Conservation (phyloP, 1,140 invertebrate genomes). For the Amphibalanus amphitrite region DNA sequence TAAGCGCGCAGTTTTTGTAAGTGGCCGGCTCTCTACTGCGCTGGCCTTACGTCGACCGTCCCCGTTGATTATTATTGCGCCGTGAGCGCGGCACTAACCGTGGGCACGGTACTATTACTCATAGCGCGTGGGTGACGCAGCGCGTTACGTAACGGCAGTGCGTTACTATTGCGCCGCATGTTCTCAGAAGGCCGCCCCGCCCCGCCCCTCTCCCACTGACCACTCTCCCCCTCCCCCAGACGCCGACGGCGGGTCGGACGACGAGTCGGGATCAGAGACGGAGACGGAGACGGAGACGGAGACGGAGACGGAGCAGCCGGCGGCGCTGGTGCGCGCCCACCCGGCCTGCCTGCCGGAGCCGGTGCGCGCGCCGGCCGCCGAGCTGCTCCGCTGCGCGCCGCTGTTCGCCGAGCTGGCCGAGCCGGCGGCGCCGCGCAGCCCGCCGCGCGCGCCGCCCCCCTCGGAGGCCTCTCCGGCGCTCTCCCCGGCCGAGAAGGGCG, state of each 20-base stretch:
- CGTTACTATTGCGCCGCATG: no score
- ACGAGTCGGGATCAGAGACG: conserved; percentile 8
- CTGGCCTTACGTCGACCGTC: no score
- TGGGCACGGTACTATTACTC: no score
- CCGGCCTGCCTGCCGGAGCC: conserved; percentile 14
- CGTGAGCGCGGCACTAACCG: no score
- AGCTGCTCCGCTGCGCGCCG: conserved; percentile 10
- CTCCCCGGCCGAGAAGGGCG: conserved; percentile 5
- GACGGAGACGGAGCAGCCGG: no score
- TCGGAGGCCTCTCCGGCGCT: conserved; percentile 13
- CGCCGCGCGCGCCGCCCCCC: background rate
- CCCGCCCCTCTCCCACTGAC: background rate
- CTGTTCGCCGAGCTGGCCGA: conserved; percentile 11
- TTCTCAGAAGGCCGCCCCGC: no score
- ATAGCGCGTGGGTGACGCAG: no score
- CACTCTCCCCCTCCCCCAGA: conserved; percentile 20
- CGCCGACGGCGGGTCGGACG: conserved; percentile 13
- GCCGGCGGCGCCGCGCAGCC: conserved; percentile 9
- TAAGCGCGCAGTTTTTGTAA: no score
- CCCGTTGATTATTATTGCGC: no score
- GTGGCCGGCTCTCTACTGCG: no score
- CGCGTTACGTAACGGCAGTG: background rate
- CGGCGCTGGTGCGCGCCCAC: conserved; percentile 9
- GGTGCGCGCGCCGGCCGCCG: conserved; percentile 14
- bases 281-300: no score